A percentile compares a stretch with the other conserved stretches of the same genome.
These are phyloP conservation scores for Hoplostethus atlanticus DNA, from an alignment of 2,797 vertebrate species.

Conservation along the genomic window DNA sequence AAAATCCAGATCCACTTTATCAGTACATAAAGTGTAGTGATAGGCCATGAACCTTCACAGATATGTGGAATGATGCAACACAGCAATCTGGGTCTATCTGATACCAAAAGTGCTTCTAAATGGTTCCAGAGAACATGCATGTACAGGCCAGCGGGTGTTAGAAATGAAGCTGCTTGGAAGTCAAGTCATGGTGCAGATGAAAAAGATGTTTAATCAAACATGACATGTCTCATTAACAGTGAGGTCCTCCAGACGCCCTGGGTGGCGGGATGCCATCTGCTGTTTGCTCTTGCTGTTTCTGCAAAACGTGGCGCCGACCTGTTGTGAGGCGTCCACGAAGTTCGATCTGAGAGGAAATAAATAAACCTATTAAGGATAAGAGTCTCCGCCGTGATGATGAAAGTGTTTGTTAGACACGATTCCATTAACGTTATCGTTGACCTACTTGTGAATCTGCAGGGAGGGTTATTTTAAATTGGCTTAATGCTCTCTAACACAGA, in stretches of 20 bases:
- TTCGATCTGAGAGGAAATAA: conserved; percentile 38
- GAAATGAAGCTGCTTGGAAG: conserved; percentile 6
- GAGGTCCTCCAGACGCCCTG: conserved; percentile 10
- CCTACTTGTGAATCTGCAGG: conserved; percentile 2
- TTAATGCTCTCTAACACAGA: conserved; percentile 1
- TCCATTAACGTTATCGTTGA: background rate
- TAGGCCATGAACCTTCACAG: conserved; percentile 10
- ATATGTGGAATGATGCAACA: background rate
- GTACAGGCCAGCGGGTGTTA: background rate
- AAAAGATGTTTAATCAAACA: conserved; percentile 47
- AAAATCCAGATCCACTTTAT: no score
- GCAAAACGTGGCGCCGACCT: conserved; percentile 30
- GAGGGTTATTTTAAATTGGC: background rate
- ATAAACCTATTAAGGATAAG: conserved; percentile 14
- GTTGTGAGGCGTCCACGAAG: conserved; percentile 28
- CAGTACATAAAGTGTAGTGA: background rate
- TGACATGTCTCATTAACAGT: conserved; percentile 39
- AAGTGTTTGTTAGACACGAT: background rate
- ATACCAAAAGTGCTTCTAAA: background rate
- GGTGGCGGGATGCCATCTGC: conserved; percentile 42
- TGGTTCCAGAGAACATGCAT: background rate
- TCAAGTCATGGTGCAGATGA: conserved; percentile 10
- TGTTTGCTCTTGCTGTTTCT: conserved; percentile 21
- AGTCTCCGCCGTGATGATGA: background rate
- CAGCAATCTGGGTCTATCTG: background rate